Base-by-base conservation (phyloP, 2,797 vertebrate species). In the Lycodopsis pacificus region DNA sequence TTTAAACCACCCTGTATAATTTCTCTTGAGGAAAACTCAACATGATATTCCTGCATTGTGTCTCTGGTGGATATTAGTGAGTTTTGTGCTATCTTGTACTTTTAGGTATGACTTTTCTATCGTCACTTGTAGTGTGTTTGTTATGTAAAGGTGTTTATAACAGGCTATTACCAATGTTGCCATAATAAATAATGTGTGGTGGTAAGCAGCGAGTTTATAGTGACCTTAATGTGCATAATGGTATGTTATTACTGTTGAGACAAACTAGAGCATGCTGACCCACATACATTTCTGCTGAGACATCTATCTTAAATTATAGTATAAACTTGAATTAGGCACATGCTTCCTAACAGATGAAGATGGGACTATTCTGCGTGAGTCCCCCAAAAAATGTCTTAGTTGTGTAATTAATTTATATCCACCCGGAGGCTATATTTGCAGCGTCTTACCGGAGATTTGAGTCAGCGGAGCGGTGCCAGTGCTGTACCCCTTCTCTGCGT, bases 371-470 rank as follows among this genome's bases (percentile, higher is more conserved):
- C 5, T 56, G 3, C 9, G 1, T 19, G 9, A 38, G 32, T 65
- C 46, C 48, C 11, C 11, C 10, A 6, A 8, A 4, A 19, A 32
- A 14, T 17, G 32, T 42, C 15, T 10, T 40, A 0, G 4, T 3
- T 44, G 20, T 30, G 44, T 65, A 0, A 42, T 58, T n/a, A 20
- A n/a, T 42, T 17, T 30, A 34, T 46, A 25, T 22, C 15, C 13
- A 7, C 15, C 22, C 19, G 4, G 32, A 25, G 49, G 57, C 9
- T 44, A 32, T 7, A 32, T 7, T 13, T 58, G 40, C 61, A 25
- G 17, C 14, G 66, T 84, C 94, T 95, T 95, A 97, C 97, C 96
- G 77, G 96, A 96, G 85, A 97, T 97, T 57, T 95, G 95, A 82
- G 95, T 94, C 75, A 93, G 87, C 70, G 96, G 97, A 72, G 96